Percentiles rank a stretch among this genome's conserved stretches.
phyloP scores from a whole-genome alignment of 2,113 vertebrate species.

The Megaptera novaeangliae region DNA sequence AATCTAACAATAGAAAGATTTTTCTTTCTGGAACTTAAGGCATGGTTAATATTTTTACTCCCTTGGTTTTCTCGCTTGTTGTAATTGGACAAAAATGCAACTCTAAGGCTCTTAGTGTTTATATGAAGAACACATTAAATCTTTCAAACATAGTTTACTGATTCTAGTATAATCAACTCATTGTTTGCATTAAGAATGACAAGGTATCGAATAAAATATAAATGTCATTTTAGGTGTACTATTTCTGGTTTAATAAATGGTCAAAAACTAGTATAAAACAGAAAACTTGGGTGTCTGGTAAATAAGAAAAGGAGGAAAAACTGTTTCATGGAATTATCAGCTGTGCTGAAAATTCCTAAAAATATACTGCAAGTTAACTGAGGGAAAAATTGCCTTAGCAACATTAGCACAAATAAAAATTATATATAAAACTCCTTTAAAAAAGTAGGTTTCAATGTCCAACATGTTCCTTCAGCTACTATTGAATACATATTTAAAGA shows the following conservation, averaged over 20 bases:
- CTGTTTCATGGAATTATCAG: neutral
- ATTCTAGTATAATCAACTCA: conserved; percentile 5
- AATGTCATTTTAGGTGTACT: neutral
- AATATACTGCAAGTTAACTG: neutral
- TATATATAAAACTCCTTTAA: neutral
- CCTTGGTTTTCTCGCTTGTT: neutral
- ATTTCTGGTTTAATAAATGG: neutral
- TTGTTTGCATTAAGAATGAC: neutral
- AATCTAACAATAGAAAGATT: neutral
- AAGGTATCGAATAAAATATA: neutral
- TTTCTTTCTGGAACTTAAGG: neutral
- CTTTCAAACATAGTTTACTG: neutral
- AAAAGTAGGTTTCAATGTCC: neutral
- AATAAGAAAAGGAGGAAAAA: neutral
- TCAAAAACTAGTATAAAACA: conserved; percentile 6
- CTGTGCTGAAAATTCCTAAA: neutral
- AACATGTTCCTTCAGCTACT: neutral
- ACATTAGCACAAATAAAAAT: neutral
- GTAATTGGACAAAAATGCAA: neutral
- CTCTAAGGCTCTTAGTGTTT: neutral
- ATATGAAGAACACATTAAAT: neutral
- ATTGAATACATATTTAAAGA: neutral
- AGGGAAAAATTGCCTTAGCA: neutral
- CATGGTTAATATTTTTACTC: neutral
- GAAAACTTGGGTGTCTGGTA: neutral